Base-by-base conservation (phyloP, 2,888 invertebrate genomes). In the Drosophila mayaguana region DNA sequence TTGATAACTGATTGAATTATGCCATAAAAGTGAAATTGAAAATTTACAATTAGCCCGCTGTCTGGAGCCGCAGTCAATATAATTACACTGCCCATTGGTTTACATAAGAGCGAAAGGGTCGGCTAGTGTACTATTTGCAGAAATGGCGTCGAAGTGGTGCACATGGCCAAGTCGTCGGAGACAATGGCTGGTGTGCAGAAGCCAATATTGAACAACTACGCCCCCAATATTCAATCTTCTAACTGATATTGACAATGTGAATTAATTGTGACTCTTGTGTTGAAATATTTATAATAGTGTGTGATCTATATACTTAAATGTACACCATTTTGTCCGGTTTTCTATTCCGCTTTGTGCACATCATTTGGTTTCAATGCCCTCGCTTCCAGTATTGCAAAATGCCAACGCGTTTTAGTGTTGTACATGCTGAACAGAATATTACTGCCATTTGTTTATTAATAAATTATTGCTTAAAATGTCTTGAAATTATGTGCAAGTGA, bases 301-400 rank as follows among this genome's bases (percentile, higher is more conserved):
- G 45, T 78, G 64, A 4, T 59, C 34, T 28, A 71, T 68, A 46
- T 51, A 56, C 51, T 38, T 53, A 46, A 64, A 63, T 68, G 75
- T 81, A 80, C 90, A 82, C 90, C 90, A 90, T 90, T 89, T 90
- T 91, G 88, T 91, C 82, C 89, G 90, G 81, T 80, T 77, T 88
- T 88, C 70, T 53, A 76, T 80, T 81, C 65, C 64, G 59, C 74
- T 83, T 85, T 90, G 69, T 78, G 65, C 80, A 45, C 78, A 70
- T 80, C 75, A 70, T 81, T 81, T 78, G 79, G 79, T 81, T 83
- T 88, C 75, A 79, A 72, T 79, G 89, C 86, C 83, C 89, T 83
- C 86, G 65, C 55, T 43, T 40, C 51, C 55, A 83, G 83, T 88
- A 83, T 71, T 86, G 83, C 45, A 53, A 61, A 68, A 61, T 60